phyloP scores from a whole-genome alignment of 1,140 invertebrate genomes.

The Philopotamus ludificatus region DNA sequence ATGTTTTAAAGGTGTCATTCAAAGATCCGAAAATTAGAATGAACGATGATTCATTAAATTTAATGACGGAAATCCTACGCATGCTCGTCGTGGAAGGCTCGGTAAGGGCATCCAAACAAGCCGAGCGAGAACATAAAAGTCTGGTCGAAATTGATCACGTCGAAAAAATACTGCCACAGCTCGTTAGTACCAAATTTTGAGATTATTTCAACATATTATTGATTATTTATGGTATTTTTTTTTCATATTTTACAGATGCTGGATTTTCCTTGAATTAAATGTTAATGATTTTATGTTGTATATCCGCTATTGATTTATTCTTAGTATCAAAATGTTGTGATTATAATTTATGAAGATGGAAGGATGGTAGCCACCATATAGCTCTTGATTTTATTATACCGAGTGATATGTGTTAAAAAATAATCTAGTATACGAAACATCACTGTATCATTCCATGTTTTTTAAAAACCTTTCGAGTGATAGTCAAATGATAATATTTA shows the following conservation, averaged over 20 bases:
- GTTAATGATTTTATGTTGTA: too few relatives aligned
- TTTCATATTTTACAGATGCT: slow-evolving; percentile 15
- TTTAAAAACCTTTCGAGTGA: too few relatives aligned
- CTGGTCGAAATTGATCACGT: slow-evolving; percentile 51
- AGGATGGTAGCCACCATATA: too few relatives aligned
- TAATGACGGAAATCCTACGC: slow-evolving; percentile 54
- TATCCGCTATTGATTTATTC: too few relatives aligned
- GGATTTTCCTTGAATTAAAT: slow-evolving; percentile 9
- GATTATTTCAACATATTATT: slow-evolving; percentile 42
- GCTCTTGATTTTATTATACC: too few relatives aligned
- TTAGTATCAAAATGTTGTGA: too few relatives aligned
- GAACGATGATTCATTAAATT: slow-evolving; percentile 44
- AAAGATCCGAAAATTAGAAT: slow-evolving; percentile 48
- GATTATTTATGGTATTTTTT: background rate
- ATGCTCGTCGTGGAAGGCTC: slow-evolving; percentile 54
- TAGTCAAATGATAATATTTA: too few relatives aligned
- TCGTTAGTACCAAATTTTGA: slow-evolving; percentile 44
- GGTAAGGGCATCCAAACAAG: slow-evolving; percentile 52
- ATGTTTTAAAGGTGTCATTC: slow-evolving; percentile 46
- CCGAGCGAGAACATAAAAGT: slow-evolving; percentile 49
- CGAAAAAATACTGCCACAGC: slow-evolving; percentile 52
- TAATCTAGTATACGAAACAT: too few relatives aligned
- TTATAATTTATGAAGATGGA: too few relatives aligned
- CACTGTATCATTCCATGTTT: too few relatives aligned
- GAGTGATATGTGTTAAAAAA: too few relatives aligned